These are phyloP conservation scores for Bombus huntii DNA, from an alignment of 1,140 invertebrate genomes.

Conservation along the genomic window DNA sequence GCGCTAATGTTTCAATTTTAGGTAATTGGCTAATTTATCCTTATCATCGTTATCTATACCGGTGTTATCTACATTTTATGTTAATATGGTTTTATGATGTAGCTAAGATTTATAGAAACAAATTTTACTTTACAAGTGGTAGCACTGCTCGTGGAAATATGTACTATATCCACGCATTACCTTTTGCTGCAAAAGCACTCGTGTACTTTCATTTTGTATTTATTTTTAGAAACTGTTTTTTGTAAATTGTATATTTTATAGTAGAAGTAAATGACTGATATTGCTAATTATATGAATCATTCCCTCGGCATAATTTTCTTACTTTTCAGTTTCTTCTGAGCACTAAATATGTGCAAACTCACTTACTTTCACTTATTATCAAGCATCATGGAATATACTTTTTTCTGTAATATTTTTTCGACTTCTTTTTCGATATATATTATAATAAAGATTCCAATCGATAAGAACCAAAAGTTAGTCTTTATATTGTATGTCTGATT, in stretches of 20 bases:
- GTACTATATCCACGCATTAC: background rate
- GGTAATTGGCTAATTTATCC: background rate
- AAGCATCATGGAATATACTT: too few species aligned
- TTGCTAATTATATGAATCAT: background rate
- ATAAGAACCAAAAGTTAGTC: too few species aligned
- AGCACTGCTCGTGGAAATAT: background rate
- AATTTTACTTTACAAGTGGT: background rate
- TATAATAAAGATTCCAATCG: too few species aligned
- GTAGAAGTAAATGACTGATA: background rate
- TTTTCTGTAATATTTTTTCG: too few species aligned
- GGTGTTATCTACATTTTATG: background rate
- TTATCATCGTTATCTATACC: background rate
- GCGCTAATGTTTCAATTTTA: background rate
- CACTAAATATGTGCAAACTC: too few species aligned
- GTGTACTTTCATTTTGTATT: background rate
- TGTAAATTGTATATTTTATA: background rate
- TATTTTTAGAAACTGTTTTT: background rate
- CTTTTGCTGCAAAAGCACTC: background rate
- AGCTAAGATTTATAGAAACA: background rate
- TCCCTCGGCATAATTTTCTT: too few species aligned
- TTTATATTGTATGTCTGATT: too few species aligned
- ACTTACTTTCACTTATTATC: too few species aligned
- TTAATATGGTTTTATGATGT: background rate
- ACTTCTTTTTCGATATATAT: background rate
- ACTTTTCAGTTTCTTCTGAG: too few species aligned